Evolutionary conservation across 92 coral and sea anemone species (phyloP).

Genomic region (Palythoa grandis): DNA sequence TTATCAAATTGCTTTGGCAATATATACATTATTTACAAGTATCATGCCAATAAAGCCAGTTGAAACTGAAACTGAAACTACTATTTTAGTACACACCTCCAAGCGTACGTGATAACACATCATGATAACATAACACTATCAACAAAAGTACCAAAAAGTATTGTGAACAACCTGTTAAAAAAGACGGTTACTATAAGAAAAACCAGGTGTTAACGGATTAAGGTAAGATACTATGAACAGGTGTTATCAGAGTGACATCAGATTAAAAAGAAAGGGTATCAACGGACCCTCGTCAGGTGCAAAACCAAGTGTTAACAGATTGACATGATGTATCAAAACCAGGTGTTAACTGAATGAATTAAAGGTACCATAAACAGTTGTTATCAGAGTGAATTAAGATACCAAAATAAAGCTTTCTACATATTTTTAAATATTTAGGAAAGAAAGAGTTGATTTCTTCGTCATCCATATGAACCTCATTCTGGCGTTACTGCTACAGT

Average conservation of each 20-base stretch:
- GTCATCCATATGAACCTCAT: slow-evolving; percentile 78
- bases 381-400: neutral
- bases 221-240: neutral
- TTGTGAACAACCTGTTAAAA: too few relatives aligned
- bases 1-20: too few relatives aligned
- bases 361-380: neutral
- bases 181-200: neutral
- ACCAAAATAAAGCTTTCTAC: neutral
- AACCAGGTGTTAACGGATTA: neutral
- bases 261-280: neutral
- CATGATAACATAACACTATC: too few relatives aligned
- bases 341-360: neutral
- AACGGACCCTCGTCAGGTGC: neutral
- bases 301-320: neutral
- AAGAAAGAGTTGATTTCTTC: slow-evolving; percentile 62
- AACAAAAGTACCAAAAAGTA: too few relatives aligned
- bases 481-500: slow-evolving; percentile 74
- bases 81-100: too few relatives aligned
- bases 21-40: too few relatives aligned
- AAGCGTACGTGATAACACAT: too few relatives aligned
- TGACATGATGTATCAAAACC: neutral
- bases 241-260: neutral
- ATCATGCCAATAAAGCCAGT: too few relatives aligned
- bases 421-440: slow-evolving; percentile 24
- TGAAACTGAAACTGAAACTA: too few relatives aligned